phyloP scores from a whole-genome alignment of 2,797 vertebrate species.

The Liasis olivaceus region DNA sequence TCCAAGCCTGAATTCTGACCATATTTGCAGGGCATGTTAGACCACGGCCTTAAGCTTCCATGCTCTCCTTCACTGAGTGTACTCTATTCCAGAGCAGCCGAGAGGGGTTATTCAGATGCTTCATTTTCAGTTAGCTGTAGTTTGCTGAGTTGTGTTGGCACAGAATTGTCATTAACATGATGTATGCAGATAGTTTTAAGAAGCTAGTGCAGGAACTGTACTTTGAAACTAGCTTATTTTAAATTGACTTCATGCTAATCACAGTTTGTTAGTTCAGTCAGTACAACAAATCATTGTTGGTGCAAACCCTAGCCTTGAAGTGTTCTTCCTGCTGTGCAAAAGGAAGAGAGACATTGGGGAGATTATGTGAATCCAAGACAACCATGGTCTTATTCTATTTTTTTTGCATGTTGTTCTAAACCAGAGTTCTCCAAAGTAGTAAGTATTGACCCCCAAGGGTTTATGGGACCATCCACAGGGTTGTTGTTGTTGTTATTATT shows the following conservation, averaged over 20 bases:
- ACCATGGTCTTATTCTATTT: neutral
- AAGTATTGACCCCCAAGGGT: neutral
- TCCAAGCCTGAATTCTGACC: neutral
- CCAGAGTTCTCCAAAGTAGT: neutral
- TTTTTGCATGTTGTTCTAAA: neutral
- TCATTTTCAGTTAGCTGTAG: neutral
- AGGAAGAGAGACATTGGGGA: neutral
- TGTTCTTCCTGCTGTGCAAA: neutral
- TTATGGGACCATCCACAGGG: neutral
- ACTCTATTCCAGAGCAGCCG: neutral
- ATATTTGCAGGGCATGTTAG: neutral
- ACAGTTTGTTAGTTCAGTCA: neutral
- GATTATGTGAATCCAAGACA: neutral
- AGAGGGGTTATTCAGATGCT: neutral
- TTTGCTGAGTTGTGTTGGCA: neutral
- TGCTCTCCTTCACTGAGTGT: neutral
- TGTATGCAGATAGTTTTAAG: neutral
- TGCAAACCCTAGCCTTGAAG: neutral
- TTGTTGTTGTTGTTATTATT: neutral
- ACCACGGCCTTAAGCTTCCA: neutral
- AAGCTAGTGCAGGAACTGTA: neutral
- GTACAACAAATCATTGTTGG: neutral
- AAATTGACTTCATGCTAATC: neutral
- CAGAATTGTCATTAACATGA: neutral
- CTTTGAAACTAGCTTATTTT: neutral